Evolutionary conservation across 2,797 vertebrate genomes (phyloP).

Genomic region (Pachyuromys duprasi): DNA sequence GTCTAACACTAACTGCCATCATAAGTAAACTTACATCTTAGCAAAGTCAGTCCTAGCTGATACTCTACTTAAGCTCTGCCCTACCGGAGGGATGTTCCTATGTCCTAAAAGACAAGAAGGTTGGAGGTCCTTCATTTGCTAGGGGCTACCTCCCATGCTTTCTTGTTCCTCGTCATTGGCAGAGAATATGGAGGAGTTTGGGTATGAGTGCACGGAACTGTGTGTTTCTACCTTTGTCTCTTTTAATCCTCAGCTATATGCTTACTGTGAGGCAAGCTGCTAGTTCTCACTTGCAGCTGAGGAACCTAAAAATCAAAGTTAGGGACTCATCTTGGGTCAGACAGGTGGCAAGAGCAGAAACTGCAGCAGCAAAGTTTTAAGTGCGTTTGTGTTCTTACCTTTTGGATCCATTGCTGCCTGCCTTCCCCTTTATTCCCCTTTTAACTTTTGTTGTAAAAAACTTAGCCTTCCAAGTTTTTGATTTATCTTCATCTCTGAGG

Average conservation of each 20-base stretch:
- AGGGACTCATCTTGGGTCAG: neutral
- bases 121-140: neutral
- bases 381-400: conserved; percentile 58
- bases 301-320: neutral
- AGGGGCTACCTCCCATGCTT: neutral
- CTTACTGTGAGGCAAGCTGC: neutral
- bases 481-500: conserved; percentile 81
- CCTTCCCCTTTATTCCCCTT: conserved; percentile 71
- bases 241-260: neutral
- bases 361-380: neutral
- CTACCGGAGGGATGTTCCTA: neutral
- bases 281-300: conserved; percentile 2
- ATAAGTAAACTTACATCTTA: conserved; percentile 13
- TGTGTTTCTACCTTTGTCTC: neutral
- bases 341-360: neutral
- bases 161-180: neutral
- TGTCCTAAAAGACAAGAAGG: neutral
- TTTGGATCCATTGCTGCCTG: conserved; percentile 47
- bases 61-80: neutral
- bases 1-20: neutral
- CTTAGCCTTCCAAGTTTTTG: conserved; percentile 79
- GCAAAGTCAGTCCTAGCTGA: neutral
- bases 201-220: neutral
- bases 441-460: conserved; percentile 72
- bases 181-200: neutral